Evolutionary conservation across 2,888 invertebrate species (phyloP).

Genomic region (Lobophora halterata): DNA sequence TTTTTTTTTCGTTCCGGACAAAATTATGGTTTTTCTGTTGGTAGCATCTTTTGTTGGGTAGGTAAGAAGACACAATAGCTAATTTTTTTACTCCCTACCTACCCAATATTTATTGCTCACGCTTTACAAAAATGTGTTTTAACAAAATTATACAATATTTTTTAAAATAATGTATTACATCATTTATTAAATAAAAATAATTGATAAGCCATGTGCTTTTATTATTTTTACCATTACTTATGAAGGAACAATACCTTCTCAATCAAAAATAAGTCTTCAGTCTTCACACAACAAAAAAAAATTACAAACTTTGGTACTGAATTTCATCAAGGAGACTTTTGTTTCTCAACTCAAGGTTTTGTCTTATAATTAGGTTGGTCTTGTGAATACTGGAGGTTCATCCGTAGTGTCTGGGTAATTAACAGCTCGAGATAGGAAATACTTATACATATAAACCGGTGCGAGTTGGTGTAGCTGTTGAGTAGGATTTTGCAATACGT

Average conservation of each 20-base stretch:
- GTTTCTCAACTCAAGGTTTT: slow-evolving; percentile 50
- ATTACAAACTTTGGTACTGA: too few relatives aligned
- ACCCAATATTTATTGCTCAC: slow-evolving; percentile 2
- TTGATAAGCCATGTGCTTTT: too few relatives aligned
- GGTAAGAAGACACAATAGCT: slow-evolving; percentile 29
- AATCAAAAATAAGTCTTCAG: too few relatives aligned
- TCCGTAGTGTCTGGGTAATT: slow-evolving; percentile 71
- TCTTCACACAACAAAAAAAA: too few relatives aligned
- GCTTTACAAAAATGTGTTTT: not conserved
- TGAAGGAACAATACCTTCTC: too few relatives aligned
- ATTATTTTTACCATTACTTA: too few relatives aligned
- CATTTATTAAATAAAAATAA: too few relatives aligned
- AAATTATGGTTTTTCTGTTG: slow-evolving; percentile 19
- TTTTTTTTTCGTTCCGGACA: slow-evolving; percentile 17
- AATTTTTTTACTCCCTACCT: slow-evolving; percentile 16
- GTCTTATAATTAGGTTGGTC: slow-evolving; percentile 69
- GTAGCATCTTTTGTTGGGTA: slow-evolving; percentile 19
- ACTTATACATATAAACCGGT: slow-evolving; percentile 72
- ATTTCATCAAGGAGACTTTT: too few relatives aligned
- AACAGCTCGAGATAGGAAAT: slow-evolving; percentile 70
- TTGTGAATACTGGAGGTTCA: slow-evolving; percentile 68
- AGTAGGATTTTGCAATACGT: slow-evolving; percentile 48
- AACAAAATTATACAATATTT: not conserved
- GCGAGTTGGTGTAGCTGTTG: not conserved
- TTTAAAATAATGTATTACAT: too few relatives aligned